A percentile compares a stretch with the other conserved stretches of the same genome.
phyloP scores from a whole-genome alignment of 2,797 vertebrate species.

The Leptodactylus fallax region DNA sequence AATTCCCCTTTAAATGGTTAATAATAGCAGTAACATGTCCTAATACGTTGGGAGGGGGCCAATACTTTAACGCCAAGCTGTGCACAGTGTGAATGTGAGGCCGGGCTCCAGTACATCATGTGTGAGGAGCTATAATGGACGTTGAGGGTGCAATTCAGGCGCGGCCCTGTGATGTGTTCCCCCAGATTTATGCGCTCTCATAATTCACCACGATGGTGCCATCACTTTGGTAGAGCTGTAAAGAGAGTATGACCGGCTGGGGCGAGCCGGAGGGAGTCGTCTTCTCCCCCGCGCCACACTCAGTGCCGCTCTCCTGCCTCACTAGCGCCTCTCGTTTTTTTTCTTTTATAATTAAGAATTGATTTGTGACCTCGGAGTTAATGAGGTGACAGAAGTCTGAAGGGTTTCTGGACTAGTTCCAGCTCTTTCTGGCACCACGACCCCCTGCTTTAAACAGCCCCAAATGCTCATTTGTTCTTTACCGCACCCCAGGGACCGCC shows the following conservation, averaged over 20 bases:
- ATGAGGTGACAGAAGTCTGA: constrained; percentile 64
- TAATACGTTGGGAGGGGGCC: not conserved
- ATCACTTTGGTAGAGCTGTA: constrained; percentile 28
- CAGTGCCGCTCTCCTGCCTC: constrained; percentile 35
- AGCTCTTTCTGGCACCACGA: constrained; percentile 59
- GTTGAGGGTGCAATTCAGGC: not conserved
- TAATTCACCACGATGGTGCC: constrained; percentile 43
- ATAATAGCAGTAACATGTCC: not conserved
- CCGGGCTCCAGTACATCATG: not conserved
- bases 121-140: constrained; percentile 4
- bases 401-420: constrained; percentile 58
- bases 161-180: not conserved
- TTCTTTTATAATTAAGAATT: constrained; percentile 64
- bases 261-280: constrained; percentile 9
- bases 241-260: not conserved
- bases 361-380: constrained; percentile 62
- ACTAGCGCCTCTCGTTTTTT: constrained; percentile 55
- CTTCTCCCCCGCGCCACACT: constrained; percentile 35
- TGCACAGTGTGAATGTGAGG: not conserved
- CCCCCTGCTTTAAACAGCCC: constrained; percentile 60
- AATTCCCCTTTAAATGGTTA: constrained; percentile 12
- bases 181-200: constrained; percentile 29
- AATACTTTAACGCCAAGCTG: not conserved
- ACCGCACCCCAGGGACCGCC: constrained; percentile 54
- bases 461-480: constrained; percentile 64